Conservation (phyloP, 1,140 invertebrate species). For the Calephelis virginiensis region DNA sequence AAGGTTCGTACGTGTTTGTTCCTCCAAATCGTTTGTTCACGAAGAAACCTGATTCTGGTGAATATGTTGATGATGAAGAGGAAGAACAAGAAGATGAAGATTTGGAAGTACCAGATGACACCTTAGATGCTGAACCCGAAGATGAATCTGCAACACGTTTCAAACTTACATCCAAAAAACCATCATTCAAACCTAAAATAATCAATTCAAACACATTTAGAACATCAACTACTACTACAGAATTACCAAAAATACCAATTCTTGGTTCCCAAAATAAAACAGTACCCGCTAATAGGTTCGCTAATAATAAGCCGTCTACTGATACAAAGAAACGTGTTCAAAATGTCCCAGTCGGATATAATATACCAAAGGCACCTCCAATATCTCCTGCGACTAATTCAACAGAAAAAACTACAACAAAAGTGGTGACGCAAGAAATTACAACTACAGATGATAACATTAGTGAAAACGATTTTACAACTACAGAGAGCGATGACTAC, state of each 20-base stretch:
- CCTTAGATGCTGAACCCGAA: conserved; percentile 47
- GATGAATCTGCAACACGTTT: conserved; percentile 39
- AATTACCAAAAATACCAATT: conserved; percentile 47
- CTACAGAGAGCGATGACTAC: conserved; percentile 51
- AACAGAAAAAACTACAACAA: conserved; percentile 15
- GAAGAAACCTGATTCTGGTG: conserved; percentile 58
- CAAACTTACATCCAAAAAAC: conserved; percentile 48
- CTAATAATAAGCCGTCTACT: conserved; percentile 48
- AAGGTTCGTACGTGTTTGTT: conserved; percentile 72
- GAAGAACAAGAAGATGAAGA: conserved; percentile 54
- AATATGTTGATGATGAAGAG: conserved; percentile 57
- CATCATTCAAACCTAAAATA: conserved; percentile 55
- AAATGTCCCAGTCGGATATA: conserved; percentile 66
- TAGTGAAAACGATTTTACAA: conserved; percentile 40
- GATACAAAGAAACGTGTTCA: conserved; percentile 65
- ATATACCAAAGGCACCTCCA: conserved; percentile 33
- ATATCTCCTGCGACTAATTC: conserved; percentile 14
- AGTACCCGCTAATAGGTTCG: conserved; percentile 48
- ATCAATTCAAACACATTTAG: conserved; percentile 70
- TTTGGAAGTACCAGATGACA: conserved; percentile 39
- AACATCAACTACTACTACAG: conserved; percentile 60
- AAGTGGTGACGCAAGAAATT: conserved; percentile 5
- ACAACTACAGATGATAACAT: conserved; percentile 9
- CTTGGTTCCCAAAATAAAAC: conserved; percentile 53
- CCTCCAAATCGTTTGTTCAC: conserved; percentile 67